Evolutionary conservation across 2,888 invertebrate species (phyloP).

Genomic region (Hypolimnas misippus): DNA sequence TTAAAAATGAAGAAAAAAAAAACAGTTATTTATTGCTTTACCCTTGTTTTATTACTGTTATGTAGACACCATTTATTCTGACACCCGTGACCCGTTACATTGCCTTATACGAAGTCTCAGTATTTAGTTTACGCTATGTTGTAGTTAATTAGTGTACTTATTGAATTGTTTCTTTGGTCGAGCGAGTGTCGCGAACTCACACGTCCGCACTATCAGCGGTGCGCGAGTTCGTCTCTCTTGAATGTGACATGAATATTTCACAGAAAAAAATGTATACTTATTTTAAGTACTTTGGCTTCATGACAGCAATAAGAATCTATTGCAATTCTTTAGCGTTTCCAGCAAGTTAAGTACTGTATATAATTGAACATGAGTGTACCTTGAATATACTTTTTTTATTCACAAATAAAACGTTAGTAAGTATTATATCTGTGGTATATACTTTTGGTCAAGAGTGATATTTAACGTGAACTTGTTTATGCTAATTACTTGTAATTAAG

Average conservation of each 20-base stretch:
- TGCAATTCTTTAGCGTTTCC: slow-evolving; percentile 9
- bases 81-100: slow-evolving; percentile 31
- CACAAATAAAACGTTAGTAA: background rate
- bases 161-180: slow-evolving; percentile 54
- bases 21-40: background rate
- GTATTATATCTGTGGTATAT: background rate
- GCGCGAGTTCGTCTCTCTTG: slow-evolving; percentile 53
- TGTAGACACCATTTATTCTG: slow-evolving; percentile 14
- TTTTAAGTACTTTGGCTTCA: slow-evolving; percentile 4
- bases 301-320: background rate
- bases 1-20: background rate
- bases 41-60: slow-evolving; percentile 12
- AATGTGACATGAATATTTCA: slow-evolving; percentile 32
- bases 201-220: slow-evolving; percentile 53
- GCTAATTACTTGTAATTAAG: slow-evolving; percentile 10
- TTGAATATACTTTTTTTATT: background rate
- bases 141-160: slow-evolving; percentile 51
- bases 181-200: slow-evolving; percentile 51
- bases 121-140: slow-evolving; percentile 27
- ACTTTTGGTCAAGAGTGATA: background rate
- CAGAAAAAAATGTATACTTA: slow-evolving; percentile 14
- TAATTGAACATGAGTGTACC: background rate
- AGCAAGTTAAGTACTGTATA: background rate
- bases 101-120: slow-evolving; percentile 19
- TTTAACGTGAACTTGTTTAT: slow-evolving; percentile 6